Percentiles rank a stretch among this genome's conserved stretches.
These are phyloP conservation scores for Parazoanthus atlanticus DNA, from an alignment of 92 coral and sea anemone genomes.

Conservation along the genomic window DNA sequence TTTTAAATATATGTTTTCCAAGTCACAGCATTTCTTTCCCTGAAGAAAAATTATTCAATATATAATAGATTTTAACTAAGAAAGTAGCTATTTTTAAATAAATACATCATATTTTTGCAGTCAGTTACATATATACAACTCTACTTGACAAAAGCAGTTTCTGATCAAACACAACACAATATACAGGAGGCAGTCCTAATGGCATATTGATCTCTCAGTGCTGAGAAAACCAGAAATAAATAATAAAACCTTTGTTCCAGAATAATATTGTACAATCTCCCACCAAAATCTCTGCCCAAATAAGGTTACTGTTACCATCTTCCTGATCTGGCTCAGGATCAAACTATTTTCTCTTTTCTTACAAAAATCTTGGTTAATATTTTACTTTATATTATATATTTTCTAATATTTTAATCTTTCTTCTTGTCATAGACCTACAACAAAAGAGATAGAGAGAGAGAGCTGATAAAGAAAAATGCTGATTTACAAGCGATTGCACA, in stretches of 20 bases:
- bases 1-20: background rate
- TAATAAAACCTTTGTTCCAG: background rate
- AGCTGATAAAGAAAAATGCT: slow-evolving; percentile 82
- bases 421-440: slow-evolving; percentile 21
- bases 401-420: background rate
- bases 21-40: background rate
- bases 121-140: background rate
- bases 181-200: background rate
- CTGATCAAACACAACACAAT: background rate
- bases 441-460: slow-evolving; percentile 80
- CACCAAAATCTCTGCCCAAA: background rate
- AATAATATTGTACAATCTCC: background rate
- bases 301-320: too few relatives aligned
- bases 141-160: background rate
- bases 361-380: too few relatives aligned
- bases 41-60: too few relatives aligned
- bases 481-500: slow-evolving; percentile 80
- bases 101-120: too few relatives aligned
- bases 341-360: too few relatives aligned
- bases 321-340: background rate
- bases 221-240: background rate
- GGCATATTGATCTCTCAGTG: background rate
- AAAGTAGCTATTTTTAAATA: too few relatives aligned
- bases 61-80: too few relatives aligned
- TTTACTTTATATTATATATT: background rate